Evolutionary conservation across 1,140 invertebrate species (phyloP).

Genomic region (Diploscapter pachys): DNA sequence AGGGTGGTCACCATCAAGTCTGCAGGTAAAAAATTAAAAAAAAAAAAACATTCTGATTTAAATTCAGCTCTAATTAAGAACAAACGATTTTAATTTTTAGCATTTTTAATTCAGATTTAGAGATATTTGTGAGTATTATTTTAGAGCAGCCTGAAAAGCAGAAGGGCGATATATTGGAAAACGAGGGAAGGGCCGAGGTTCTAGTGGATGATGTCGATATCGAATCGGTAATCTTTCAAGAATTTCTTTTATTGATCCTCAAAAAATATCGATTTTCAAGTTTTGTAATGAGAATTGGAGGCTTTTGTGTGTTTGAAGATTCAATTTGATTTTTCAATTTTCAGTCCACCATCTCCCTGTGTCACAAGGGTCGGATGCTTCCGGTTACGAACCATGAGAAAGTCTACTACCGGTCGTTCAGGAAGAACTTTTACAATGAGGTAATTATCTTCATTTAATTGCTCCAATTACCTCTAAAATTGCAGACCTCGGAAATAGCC

Average conservation of each 20-base stretch:
- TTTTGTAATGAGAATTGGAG: no score
- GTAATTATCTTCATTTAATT: neutral
- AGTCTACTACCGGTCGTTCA: constrained; percentile 68
- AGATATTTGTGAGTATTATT: no score
- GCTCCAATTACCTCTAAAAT: neutral
- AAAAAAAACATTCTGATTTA: no score
- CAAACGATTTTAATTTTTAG: no score
- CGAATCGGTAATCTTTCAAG: constrained; percentile 36
- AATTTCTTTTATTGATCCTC: no score
- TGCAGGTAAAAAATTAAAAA: constrained; percentile 35
- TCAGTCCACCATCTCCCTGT: constrained; percentile 31
- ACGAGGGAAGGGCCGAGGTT: constrained; percentile 46
- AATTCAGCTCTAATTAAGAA: no score
- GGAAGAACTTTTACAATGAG: constrained; percentile 95
- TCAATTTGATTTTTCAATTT: neutral
- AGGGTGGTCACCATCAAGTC: constrained; percentile 44
- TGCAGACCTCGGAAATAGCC: constrained; percentile 70
- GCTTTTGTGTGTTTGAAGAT: no score
- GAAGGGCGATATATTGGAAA: constrained; percentile 57
- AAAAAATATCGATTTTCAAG: no score
- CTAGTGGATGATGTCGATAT: constrained; percentile 56
- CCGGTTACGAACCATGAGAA: constrained; percentile 50
- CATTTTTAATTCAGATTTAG: no score
- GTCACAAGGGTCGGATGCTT: constrained; percentile 47
- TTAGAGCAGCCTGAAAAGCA: constrained; percentile 19